phyloP scores from a whole-genome alignment of 1,140 invertebrate species.

The Drosophila pectinifera region DNA sequence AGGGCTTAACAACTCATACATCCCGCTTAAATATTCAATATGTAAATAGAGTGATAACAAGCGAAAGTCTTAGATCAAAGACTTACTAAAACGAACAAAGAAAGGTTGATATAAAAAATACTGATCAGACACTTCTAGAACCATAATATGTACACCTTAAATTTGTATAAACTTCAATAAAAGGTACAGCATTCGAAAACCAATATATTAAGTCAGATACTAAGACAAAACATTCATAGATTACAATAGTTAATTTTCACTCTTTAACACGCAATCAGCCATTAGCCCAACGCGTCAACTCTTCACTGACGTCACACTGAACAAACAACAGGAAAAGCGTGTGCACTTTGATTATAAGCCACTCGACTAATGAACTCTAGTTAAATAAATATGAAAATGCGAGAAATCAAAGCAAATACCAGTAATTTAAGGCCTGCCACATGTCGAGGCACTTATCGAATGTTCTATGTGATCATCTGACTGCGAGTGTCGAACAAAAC shows the following conservation, averaged over 20 bases:
- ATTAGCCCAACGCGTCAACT: conserved; percentile 1
- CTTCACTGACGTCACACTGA: conserved; percentile 14
- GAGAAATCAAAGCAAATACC: conserved; percentile 23
- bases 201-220: background rate
- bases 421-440: background rate
- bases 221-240: background rate
- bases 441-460: conserved; percentile 6
- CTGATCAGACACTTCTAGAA: background rate
- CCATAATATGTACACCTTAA: background rate
- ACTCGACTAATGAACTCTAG: conserved; percentile 27
- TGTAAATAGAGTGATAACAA: conserved; percentile 28
- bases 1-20: background rate
- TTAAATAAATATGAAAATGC: conserved; percentile 32
- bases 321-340: conserved; percentile 44
- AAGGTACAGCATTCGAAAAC: too few relatives aligned
- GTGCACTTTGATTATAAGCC: conserved; percentile 54
- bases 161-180: background rate
- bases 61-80: background rate
- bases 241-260: background rate
- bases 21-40: conserved; percentile 2
- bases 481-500: background rate
- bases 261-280: too few relatives aligned
- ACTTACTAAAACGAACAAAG: conserved; percentile 1
- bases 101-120: background rate
- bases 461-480: conserved; percentile 1